Conservation (phyloP, 1,140 invertebrate genomes). For the Pollicipes pollicipes region DNA sequence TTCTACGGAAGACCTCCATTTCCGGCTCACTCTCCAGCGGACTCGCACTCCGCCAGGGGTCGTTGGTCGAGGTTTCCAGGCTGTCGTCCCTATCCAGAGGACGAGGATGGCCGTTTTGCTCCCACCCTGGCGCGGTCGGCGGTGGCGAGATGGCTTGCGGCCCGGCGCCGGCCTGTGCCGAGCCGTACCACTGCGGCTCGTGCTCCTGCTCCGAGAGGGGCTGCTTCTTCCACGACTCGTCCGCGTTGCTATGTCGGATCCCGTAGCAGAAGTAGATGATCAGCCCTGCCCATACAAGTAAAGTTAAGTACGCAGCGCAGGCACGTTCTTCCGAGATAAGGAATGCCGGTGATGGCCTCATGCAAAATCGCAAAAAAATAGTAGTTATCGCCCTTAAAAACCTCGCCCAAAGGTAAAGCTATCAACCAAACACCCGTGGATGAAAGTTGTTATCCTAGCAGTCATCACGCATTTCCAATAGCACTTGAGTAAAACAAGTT, state of each 20-base stretch:
- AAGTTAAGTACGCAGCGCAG: slow-evolving; percentile 6
- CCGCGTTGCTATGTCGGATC: slow-evolving; percentile 69
- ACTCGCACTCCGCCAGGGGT: not conserved
- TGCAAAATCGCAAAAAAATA: not conserved
- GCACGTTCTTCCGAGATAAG: slow-evolving; percentile 7
- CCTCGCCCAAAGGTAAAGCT: not conserved
- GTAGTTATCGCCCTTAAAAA: too few species aligned
- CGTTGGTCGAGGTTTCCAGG: not conserved
- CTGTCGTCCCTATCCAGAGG: not conserved
- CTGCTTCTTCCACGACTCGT: slow-evolving; percentile 25
- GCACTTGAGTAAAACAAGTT: too few species aligned
- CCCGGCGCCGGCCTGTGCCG: too few species aligned
- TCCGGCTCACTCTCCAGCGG: not conserved
- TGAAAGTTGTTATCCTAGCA: not conserved
- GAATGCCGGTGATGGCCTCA: not conserved
- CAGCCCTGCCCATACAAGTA: slow-evolving; percentile 40
- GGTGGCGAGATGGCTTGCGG: not conserved
- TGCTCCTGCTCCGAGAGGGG: not conserved
- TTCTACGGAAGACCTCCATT: not conserved
- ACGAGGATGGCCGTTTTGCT: not conserved
- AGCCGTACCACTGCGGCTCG: not conserved
- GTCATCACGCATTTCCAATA: too few species aligned
- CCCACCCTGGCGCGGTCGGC: not conserved
- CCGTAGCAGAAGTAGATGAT: slow-evolving; percentile 77
- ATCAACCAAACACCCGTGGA: not conserved